phyloP scores from a whole-genome alignment of 2,888 invertebrate genomes.

The Amblyjoppa proteus region DNA sequence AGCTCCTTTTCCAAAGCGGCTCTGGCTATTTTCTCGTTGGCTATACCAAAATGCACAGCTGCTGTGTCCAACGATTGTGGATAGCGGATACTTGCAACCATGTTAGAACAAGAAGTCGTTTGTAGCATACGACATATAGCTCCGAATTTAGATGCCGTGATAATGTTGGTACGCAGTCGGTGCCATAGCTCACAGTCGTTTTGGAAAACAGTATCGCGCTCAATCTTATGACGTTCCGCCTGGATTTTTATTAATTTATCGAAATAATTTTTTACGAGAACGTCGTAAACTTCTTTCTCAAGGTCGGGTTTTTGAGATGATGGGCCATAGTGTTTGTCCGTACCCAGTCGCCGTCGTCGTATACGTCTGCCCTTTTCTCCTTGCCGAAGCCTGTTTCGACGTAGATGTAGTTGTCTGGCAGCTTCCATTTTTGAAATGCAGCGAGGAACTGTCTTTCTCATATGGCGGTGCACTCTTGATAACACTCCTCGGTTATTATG shows the following conservation, averaged over 20 bases:
- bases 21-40: background rate
- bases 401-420: background rate
- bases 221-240: background rate
- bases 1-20: background rate
- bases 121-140: background rate
- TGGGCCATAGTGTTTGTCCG: constrained; percentile 3
- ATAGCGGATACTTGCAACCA: background rate
- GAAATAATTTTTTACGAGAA: background rate
- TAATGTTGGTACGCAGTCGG: background rate
- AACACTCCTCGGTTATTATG: constrained; percentile 74
- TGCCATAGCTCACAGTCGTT: background rate
- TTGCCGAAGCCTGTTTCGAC: background rate
- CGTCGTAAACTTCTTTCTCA: background rate
- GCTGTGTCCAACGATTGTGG: background rate
- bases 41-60: background rate
- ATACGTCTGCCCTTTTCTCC: background rate
- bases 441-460: background rate
- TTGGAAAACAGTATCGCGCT: background rate
- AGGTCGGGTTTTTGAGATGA: background rate
- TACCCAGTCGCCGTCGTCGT: background rate
- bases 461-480: constrained; percentile 12
- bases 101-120: background rate
- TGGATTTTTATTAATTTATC: background rate
- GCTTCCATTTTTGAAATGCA: constrained; percentile 38
- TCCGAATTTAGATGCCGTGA: background rate